A percentile compares a stretch with the other conserved stretches of the same genome.
Evolutionary conservation across 2,888 invertebrate genomes (phyloP).

Genomic region (Agrotis segetum): DNA sequence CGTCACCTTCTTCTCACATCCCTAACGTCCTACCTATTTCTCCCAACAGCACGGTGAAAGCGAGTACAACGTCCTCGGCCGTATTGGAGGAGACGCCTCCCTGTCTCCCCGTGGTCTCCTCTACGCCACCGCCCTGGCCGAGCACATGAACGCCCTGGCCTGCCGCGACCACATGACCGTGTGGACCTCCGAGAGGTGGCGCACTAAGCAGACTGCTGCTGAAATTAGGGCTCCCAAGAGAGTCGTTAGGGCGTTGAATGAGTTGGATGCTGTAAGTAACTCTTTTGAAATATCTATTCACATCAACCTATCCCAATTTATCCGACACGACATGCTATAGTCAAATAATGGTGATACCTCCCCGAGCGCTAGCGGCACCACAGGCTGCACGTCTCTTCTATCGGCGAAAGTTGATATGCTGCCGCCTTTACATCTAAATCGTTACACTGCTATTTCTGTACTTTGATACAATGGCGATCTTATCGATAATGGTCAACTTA

Average conservation of each 20-base stretch:
- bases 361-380: too few relatives aligned
- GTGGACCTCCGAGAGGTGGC: slow-evolving; percentile 97
- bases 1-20: background rate
- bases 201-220: slow-evolving; percentile 97
- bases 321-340: too few relatives aligned
- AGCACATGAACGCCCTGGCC: slow-evolving; percentile 92
- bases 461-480: too few relatives aligned
- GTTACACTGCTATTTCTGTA: too few relatives aligned
- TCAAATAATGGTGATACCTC: too few relatives aligned
- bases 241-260: slow-evolving; percentile 96
- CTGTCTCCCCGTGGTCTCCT: slow-evolving; percentile 95
- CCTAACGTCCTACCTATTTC: slow-evolving; percentile 25
- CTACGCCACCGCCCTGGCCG: slow-evolving; percentile 94
- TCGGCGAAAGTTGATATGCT: too few relatives aligned
- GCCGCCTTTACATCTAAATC: too few relatives aligned
- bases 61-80: slow-evolving; percentile 96
- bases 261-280: slow-evolving; percentile 96
- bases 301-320: too few relatives aligned
- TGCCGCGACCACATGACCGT: slow-evolving; percentile 94
- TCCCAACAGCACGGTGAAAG: slow-evolving; percentile 96
- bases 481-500: too few relatives aligned
- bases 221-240: slow-evolving; percentile 95
- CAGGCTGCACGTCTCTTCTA: too few relatives aligned
- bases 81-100: slow-evolving; percentile 97
- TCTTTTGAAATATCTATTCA: background rate